Evolutionary conservation across 2,888 invertebrate species (phyloP), one percentile per base, ranked within the genome.

Genomic region (Eulithis prunata): DNA sequence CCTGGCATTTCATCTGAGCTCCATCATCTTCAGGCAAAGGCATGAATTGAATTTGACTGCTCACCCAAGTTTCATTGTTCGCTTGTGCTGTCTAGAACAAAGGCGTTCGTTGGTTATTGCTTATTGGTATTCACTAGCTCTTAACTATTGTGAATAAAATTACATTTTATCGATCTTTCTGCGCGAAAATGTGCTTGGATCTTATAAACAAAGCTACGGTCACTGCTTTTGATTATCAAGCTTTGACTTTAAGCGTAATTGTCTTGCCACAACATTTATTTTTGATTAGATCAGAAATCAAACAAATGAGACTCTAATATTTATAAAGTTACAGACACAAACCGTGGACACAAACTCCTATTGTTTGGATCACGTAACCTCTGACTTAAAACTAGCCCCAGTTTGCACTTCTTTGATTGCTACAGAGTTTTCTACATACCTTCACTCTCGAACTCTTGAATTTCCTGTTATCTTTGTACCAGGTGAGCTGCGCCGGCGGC

Each of bases 11-110:
- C 71, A 98, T 94, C 82, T 95, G 95, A 64, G 97, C 96, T 7
- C 96, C 96, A 81, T 98, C 97, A 85, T 98, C 98, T 81, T 97
- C 97, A 1, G 97, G 96, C 74, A 95, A 93, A 13, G 98, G 97
- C 77, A 95, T 95, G 87, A 98, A 97, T 74, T 95, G 95, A 74
- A 98, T 90, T 61, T 95, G 95, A 86, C 97, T 97, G 82, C 95
- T 94, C 68, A 97, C 96, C 85, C 95, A 94, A 32, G 96, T 96
- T 71, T 96, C 96, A 83, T 96, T 96, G 78, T 93, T 92, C 58
- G 94, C 93, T 81, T 95, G 95, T 73, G 91, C 88, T 82, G 95
- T 90, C 96, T 96, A 85, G 61, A 83, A 72, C 63, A 68, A 59
- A 63, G 64, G n/a, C 64, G 46, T 53, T 66, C 45, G 45, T 14